Conservation (phyloP, 2,797 vertebrate species). For the Tamandua tetradactyla region DNA sequence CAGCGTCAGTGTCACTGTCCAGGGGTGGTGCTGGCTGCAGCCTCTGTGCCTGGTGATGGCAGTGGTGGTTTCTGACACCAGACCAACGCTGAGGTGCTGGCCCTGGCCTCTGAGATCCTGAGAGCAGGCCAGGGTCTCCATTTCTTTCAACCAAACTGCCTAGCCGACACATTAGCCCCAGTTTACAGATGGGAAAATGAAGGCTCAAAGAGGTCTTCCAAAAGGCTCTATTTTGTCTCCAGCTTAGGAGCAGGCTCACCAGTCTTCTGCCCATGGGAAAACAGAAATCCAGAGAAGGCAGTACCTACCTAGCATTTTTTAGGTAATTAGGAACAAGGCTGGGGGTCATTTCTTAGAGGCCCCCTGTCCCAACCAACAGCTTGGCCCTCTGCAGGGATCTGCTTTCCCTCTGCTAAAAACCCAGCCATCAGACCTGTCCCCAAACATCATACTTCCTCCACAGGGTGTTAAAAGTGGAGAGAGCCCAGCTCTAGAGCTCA, state of each 20-base stretch:
- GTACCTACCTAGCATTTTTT: neutral
- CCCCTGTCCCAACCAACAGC: neutral
- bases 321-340: neutral
- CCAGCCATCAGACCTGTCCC: neutral
- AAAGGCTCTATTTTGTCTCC: neutral
- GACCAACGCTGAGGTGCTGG: neutral
- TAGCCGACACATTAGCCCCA: neutral
- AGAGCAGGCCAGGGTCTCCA: neutral
- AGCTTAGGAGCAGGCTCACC: neutral
- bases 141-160: neutral
- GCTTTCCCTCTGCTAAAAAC: neutral
- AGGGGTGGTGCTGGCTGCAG: rapidly evolving
- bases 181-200: neutral
- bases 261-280: neutral
- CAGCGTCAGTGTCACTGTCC: neutral
- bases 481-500: no score
- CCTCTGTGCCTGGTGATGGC: rapidly evolving
- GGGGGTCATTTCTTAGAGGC: neutral
- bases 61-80: neutral
- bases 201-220: neutral
- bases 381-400: neutral
- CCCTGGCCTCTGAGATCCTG: neutral
- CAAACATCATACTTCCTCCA: neutral
- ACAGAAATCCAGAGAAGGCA: neutral
- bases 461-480: neutral